A percentile compares a stretch with the other conserved stretches of the same genome.
Evolutionary conservation across 2,888 invertebrate genomes (phyloP).

Genomic region (Polietes domitor): DNA sequence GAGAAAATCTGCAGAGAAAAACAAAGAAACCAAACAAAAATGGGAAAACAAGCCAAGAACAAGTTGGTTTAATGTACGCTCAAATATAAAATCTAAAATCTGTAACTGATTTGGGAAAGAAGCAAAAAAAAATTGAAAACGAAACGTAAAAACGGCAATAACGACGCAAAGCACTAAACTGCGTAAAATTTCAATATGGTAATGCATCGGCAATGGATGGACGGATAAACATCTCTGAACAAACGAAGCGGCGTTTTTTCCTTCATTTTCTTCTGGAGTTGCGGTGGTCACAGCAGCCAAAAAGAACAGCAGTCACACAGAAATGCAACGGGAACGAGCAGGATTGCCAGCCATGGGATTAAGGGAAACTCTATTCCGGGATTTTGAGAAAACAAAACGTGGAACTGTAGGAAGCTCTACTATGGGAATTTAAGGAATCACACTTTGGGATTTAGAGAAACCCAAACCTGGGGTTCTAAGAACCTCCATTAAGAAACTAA

Average conservation of each 20-base stretch:
- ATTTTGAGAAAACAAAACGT: no score
- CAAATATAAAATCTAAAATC: conserved; percentile 31
- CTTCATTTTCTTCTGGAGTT: conserved; percentile 2
- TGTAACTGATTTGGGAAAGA: conserved; percentile 25
- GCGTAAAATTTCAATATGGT: conserved; percentile 64
- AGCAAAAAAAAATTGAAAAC: conserved; percentile 35
- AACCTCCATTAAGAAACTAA: no score
- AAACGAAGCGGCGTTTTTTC: conserved; percentile 54
- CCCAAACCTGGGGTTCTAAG: no score
- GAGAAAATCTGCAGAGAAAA: conserved; percentile 13
- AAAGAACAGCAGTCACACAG: not conserved
- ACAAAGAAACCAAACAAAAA: not conserved
- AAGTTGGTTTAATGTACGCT: conserved; percentile 34
- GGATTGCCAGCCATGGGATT: conserved; percentile 10
- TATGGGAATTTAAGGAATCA: no score
- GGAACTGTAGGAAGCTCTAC: no score
- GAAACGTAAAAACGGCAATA: conserved; percentile 15
- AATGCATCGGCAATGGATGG: conserved; percentile 32
- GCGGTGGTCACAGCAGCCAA: not conserved
- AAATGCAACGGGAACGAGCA: not conserved
- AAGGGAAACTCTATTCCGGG: no score
- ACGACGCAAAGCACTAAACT: conserved; percentile 42
- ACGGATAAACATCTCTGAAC: conserved; percentile 59
- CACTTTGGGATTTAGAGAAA: no score
- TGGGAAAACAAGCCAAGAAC: conserved; percentile 29